Base-by-base conservation (phyloP, 2,113 vertebrate genomes). In the Meleagris gallopavo region DNA sequence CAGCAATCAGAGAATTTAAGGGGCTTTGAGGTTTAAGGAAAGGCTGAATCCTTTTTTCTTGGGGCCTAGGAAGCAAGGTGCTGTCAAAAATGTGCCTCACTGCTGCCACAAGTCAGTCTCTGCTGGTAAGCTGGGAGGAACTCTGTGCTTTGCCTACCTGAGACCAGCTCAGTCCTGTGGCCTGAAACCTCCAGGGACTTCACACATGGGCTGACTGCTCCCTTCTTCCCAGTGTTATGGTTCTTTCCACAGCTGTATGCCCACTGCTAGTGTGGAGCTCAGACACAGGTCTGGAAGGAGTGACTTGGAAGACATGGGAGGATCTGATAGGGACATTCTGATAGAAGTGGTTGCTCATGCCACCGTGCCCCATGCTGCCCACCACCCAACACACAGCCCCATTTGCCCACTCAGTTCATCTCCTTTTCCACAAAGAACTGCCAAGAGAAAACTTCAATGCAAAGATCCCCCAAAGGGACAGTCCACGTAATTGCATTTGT, bases 391-490 rank as follows among this genome's bases (percentile, higher is more conserved):
- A 5, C 15, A 20, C 2, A 3, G 24, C 11, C 29, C 11, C 14
- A 6, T 0, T 0, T 66, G 24, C 34, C 43, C n/a, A 25, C 34
- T 77, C 32, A 24, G 41, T 0, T 58, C 62, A 4, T 83, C 30
- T 25, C 7, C 27, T 40, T 57, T 64, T 64, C 15, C 18, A 0
- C 6, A 27, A 48, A 36, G 45, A 29, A 38, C 60, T 79, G 36
- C 43, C 58, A n/a, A n/a, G 38, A 60, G 21, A 85, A 73, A 57
- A 5, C 58, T 62, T 80, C 1, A 4, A 13, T 3, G 1, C 40
- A 10, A 16, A 9, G 29, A 48, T 34, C 36, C 61, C 27, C 55
- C 43, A 69, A 27, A 0, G 2, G 52, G 21, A 60, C 10, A 45
- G 43, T n/a, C n/a, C 52, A 16, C 1, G 0, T 10, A 52, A 41